Evolutionary conservation across 2,888 invertebrate genomes (phyloP).

Genomic region (Charanyca ferruginea): DNA sequence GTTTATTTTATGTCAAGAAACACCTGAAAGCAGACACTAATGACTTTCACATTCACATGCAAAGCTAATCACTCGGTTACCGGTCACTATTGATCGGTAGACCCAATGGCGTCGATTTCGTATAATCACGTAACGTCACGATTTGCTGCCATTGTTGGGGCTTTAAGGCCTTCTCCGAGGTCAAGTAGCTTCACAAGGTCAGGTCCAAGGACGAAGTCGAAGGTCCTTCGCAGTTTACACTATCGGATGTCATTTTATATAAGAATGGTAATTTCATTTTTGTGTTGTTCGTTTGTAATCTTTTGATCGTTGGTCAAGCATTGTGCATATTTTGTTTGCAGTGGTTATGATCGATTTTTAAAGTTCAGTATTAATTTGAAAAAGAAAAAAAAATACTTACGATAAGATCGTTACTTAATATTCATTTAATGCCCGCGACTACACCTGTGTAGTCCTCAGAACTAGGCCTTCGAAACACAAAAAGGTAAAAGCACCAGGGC

Average conservation of each 20-base stretch:
- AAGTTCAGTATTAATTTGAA: too few species aligned
- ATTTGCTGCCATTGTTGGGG: conserved; percentile 30
- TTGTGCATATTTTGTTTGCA: not conserved
- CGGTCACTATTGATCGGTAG: conserved; percentile 37
- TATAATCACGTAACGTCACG: conserved; percentile 9
- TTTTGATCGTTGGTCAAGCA: conserved; percentile 8
- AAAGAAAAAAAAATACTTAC: too few species aligned
- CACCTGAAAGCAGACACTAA: not conserved
- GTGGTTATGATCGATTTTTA: not conserved
- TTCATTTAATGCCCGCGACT: too few species aligned
- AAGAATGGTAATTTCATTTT: conserved; percentile 5
- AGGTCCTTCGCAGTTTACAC: conserved; percentile 14
- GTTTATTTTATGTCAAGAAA: too few species aligned
- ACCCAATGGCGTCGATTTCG: conserved; percentile 5
- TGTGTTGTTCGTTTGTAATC: conserved; percentile 14
- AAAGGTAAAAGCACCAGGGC: too few species aligned
- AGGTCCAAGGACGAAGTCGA: conserved; percentile 40
- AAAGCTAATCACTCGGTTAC: not conserved
- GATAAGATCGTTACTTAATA: too few species aligned
- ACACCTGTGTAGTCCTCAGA: too few species aligned
- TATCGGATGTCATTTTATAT: conserved; percentile 28
- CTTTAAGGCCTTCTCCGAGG: conserved; percentile 34
- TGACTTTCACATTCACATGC: not conserved
- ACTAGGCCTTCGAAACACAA: too few species aligned
- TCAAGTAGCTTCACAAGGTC: conserved; percentile 34